These are phyloP conservation scores for Anguilla marmorata DNA, from an alignment of 2,797 vertebrate genomes.

Conservation along the genomic window DNA sequence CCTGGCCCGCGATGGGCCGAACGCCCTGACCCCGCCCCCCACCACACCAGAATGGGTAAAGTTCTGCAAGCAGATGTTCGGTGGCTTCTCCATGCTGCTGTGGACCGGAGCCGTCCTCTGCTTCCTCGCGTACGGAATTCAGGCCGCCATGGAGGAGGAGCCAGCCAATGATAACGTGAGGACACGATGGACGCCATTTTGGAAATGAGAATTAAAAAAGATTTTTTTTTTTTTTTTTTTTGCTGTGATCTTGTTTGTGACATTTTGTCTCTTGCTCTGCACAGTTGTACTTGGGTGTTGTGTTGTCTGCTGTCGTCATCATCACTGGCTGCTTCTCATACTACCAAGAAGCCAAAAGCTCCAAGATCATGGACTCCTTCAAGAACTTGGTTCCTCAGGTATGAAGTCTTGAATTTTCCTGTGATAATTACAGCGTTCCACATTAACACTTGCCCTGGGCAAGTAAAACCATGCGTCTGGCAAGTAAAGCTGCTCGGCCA, in stretches of 20 bases:
- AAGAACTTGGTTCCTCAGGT: conserved; percentile 98
- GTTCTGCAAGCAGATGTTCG: conserved; percentile 94
- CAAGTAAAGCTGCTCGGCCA: not conserved
- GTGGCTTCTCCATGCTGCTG: conserved; percentile 92
- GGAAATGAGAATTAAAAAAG: not conserved
- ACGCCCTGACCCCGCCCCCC: conserved; percentile 89
- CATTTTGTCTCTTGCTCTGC: conserved; percentile 5
- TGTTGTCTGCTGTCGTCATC: conserved; percentile 92
- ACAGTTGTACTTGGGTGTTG: conserved; percentile 88
- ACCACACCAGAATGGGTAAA: conserved; percentile 97
- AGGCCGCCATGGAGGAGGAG: conserved; percentile 81
- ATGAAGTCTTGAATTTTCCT: not conserved
- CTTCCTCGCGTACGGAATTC: conserved; percentile 89
- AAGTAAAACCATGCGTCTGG: not conserved
- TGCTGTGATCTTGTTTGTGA: not conserved
- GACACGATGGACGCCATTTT: not conserved
- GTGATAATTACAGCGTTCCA: not conserved
- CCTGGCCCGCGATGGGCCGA: conserved; percentile 89
- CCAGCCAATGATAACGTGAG: conserved; percentile 88
- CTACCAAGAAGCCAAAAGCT: conserved; percentile 97
- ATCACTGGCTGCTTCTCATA: conserved; percentile 98
- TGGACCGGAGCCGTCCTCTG: conserved; percentile 97
- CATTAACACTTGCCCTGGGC: too few relatives aligned
- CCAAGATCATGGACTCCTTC: conserved; percentile 98
- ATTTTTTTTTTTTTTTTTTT: too few relatives aligned